phyloP scores from a whole-genome alignment of 2,797 vertebrate genomes.

The Paedocypris micromegethes region DNA sequence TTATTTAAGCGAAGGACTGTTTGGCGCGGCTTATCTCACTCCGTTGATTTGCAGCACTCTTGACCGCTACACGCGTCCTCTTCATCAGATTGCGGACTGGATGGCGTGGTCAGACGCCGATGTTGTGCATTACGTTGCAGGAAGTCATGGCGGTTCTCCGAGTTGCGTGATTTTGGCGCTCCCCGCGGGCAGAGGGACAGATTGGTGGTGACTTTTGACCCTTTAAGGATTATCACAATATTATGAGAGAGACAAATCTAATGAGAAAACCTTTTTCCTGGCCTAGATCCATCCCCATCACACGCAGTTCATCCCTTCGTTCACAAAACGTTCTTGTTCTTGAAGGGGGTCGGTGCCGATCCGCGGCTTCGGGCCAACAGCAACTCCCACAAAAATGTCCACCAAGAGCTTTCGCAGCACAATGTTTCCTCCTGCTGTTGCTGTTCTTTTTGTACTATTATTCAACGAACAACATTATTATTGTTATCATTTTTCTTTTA shows the following conservation, averaged over 20 bases:
- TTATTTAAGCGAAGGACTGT: slow-evolving; percentile 20
- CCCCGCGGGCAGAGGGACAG: slow-evolving; percentile 19
- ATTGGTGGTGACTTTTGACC: slow-evolving; percentile 39
- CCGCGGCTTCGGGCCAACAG: slow-evolving; percentile 9
- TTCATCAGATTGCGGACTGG: slow-evolving; percentile 9
- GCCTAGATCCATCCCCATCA: slow-evolving; percentile 36
- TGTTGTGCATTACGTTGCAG: neutral
- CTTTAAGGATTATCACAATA: slow-evolving; percentile 46
- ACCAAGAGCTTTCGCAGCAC: slow-evolving; percentile 21
- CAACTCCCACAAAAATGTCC: slow-evolving; percentile 14
- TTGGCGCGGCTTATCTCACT: slow-evolving; percentile 21
- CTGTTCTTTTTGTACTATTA: slow-evolving; percentile 30
- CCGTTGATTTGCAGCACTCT: slow-evolving; percentile 10
- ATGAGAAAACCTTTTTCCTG: slow-evolving; percentile 39
- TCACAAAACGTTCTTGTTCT: slow-evolving; percentile 25
- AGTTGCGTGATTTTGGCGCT: neutral
- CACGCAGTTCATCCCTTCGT: slow-evolving; percentile 23
- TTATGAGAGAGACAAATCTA: slow-evolving; percentile 41
- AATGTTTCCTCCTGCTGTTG: slow-evolving; percentile 35
- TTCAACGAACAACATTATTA: slow-evolving; percentile 38
- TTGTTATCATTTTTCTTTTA: slow-evolving; percentile 43
- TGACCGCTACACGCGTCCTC: slow-evolving; percentile 8
- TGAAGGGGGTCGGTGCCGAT: slow-evolving; percentile 14
- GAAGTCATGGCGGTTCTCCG: slow-evolving; percentile 1
- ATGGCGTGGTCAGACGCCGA: slow-evolving; percentile 21